Percentiles rank a stretch among this genome's conserved stretches.
These are phyloP conservation scores for Drosophila rhopaloa DNA, from an alignment of 1,140 invertebrate species.

Conservation along the genomic window DNA sequence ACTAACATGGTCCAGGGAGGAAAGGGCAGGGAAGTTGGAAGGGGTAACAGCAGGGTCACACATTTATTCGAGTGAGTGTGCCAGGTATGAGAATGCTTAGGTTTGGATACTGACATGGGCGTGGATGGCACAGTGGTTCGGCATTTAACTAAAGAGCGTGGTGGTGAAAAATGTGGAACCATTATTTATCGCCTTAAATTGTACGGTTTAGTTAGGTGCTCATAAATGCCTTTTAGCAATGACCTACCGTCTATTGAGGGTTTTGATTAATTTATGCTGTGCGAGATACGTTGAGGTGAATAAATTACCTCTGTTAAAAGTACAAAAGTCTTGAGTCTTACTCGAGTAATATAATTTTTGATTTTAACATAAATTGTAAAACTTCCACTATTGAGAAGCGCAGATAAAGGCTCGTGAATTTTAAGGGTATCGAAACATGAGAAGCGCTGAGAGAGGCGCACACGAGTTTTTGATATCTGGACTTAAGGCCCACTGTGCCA, in stretches of 20 bases:
- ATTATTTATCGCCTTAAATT: neutral
- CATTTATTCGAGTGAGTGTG: conserved; percentile 13
- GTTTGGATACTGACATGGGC: neutral
- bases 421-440: neutral
- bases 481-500: neutral
- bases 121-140: conserved; percentile 18
- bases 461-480: neutral
- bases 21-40: conserved; percentile 3
- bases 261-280: neutral
- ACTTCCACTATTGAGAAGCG: neutral
- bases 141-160: neutral
- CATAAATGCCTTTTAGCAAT: neutral
- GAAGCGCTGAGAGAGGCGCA: neutral
- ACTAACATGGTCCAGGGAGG: conserved; percentile 24
- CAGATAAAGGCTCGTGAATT: neutral
- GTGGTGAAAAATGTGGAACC: neutral
- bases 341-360: too few species aligned
- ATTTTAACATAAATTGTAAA: too few species aligned
- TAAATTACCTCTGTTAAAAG: too few species aligned
- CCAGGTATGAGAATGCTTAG: conserved; percentile 29
- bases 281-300: too few species aligned
- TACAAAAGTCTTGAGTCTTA: too few species aligned
- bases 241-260: too few species aligned
- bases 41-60: conserved; percentile 23
- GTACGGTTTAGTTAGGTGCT: neutral